Conservation (phyloP, 2,113 vertebrate genomes). For the Triplophysa siluroides region DNA sequence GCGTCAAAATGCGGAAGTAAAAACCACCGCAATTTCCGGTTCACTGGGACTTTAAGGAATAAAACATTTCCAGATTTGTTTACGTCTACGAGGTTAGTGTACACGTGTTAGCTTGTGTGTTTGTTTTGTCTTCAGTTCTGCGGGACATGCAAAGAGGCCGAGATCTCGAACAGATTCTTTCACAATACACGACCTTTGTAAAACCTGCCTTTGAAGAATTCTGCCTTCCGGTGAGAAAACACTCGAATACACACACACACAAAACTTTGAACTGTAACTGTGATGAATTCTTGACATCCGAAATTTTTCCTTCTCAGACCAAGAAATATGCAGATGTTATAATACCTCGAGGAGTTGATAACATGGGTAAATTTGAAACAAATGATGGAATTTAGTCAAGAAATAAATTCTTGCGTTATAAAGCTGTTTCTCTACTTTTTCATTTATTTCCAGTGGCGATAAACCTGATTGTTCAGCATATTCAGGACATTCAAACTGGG, state of each 20-base stretch:
- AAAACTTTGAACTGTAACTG: not conserved
- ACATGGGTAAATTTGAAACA: constrained; percentile 86
- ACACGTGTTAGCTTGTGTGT: not conserved
- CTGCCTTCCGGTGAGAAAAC: constrained; percentile 84
- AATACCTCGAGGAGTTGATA: constrained; percentile 95
- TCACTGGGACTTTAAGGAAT: too few relatives aligned
- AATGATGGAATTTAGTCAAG: not conserved
- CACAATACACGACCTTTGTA: constrained; percentile 94
- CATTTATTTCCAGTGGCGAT: constrained; percentile 83
- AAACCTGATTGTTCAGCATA: constrained; percentile 98
- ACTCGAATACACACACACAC: not conserved
- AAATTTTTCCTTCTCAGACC: constrained; percentile 75
- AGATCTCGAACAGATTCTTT: constrained; percentile 95
- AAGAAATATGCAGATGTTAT: constrained; percentile 98
- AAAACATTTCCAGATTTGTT: not conserved
- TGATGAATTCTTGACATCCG: not conserved
- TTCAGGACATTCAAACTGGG: constrained; percentile 93
- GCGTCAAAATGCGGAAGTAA: too few relatives aligned
- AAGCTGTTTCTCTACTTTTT: not conserved
- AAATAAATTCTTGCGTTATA: not conserved
- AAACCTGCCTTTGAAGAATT: constrained; percentile 98
- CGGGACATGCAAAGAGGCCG: constrained; percentile 91
- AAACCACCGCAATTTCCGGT: too few relatives aligned
- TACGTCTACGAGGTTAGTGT: not conserved
- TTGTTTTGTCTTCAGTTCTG: constrained; percentile 76